Base-by-base conservation (phyloP, 2,113 vertebrate species). In the Acrocephalus arundinaceus region DNA sequence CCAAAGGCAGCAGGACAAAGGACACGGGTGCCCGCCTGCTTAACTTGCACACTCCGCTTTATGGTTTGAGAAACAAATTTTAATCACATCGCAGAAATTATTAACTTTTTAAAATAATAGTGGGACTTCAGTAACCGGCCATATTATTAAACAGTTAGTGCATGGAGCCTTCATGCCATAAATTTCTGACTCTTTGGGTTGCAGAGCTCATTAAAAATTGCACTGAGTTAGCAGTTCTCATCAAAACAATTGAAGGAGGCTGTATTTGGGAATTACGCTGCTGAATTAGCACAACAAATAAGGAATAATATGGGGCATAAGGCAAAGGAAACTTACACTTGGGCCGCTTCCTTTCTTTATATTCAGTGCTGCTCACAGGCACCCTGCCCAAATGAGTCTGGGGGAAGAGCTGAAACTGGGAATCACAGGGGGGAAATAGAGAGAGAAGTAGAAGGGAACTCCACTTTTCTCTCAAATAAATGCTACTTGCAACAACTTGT, bases 1-100 rank as follows among this genome's bases (percentile, higher is more conserved):
- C 98, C 98, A 90, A 94, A 95, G 89, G 67, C 93, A 48, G 63
- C n/a, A 67, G 97, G 96, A 98, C 97, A 98, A 98, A 98, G 97
- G 94, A 95, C 92, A 35, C 61, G 28, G 78, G 88, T 24, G 93
- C 87, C 95, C 96, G 93, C 77, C 75, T 91, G 92, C 54, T 96
- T 85, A 93, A 95, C 95, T 97, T 59, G 74, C 79, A 31, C 59
- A 61, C 46, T 76, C 41, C 68, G 74, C 63, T 72, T 23, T 51
- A 80, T 10, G 58, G 76, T 11, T 74, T 46, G 79, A 79, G 89
- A 95, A 92, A 92, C 78, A 57, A 83, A 93, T 74, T 93, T 88
- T 81, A 93, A 96, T 95, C 76, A 73, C 77, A 82, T 72, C n/a
- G 52, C 58, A 95, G 81, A 89, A 92, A 94, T 76, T 3, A 30